phyloP scores from a whole-genome alignment of 2,113 vertebrate species.

The Thamnophis sirtalis region DNA sequence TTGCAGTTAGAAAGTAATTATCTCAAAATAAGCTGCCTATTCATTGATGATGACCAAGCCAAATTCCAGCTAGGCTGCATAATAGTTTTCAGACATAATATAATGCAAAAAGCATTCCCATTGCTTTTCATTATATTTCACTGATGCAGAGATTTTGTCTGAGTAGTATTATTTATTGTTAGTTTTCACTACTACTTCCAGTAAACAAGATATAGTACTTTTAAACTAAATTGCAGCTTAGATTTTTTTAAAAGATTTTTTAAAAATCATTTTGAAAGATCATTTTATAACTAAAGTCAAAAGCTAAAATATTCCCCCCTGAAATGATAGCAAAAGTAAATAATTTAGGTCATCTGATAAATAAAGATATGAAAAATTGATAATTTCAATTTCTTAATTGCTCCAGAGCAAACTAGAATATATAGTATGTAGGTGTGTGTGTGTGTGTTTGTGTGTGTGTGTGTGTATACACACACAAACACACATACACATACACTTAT shows the following conservation, averaged over 20 bases:
- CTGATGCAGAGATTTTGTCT: conserved; percentile 40
- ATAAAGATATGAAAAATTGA: not conserved
- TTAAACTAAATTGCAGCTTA: not conserved
- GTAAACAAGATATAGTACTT: not conserved
- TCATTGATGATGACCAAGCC: conserved; percentile 49
- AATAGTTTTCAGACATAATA: conserved; percentile 48
- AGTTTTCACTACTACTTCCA: conserved; percentile 30
- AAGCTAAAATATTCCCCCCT: not conserved
- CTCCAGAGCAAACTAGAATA: not conserved
- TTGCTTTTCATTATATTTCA: conserved; percentile 50
- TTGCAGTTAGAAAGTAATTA: conserved; percentile 53
- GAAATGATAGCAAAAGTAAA: not conserved
- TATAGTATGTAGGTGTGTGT: too few species aligned
- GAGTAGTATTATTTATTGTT: conserved; percentile 35
- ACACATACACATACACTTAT: too few species aligned
- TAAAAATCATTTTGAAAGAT: not conserved
- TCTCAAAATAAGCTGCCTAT: conserved; percentile 50
- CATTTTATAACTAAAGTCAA: not conserved
- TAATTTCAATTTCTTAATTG: not conserved
- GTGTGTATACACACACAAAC: too few species aligned
- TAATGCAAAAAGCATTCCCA: conserved; percentile 33
- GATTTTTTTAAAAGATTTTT: not conserved
- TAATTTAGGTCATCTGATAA: not conserved
- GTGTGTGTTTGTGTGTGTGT: too few species aligned
- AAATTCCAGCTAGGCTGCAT: conserved; percentile 47